phyloP scores from a whole-genome alignment of 2,888 invertebrate species.

The Noctua janthina region DNA sequence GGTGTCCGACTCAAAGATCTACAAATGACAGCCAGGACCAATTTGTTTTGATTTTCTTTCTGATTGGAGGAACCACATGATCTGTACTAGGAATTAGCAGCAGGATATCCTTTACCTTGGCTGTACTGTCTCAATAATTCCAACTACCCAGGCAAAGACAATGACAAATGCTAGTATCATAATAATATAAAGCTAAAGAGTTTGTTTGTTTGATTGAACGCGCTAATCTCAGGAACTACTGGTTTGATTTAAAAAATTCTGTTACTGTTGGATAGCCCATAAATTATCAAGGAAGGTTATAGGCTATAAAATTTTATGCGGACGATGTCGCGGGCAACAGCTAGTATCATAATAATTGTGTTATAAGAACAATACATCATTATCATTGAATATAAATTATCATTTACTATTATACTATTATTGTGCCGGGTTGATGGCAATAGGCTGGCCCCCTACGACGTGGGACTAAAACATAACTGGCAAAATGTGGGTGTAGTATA shows the following conservation, averaged over 20 bases:
- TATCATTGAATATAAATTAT: slow-evolving; percentile 14
- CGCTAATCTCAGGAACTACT: too few species aligned
- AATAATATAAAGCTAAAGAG: too few species aligned
- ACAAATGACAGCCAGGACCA: not conserved
- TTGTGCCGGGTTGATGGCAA: not conserved
- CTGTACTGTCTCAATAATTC: not conserved
- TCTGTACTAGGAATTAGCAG: not conserved
- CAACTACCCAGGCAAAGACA: not conserved
- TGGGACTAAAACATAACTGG: not conserved
- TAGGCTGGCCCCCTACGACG: not conserved
- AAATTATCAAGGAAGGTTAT: too few species aligned
- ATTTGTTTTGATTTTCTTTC: not conserved
- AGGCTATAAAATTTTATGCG: too few species aligned
- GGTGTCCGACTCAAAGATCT: not conserved
- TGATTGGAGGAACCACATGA: not conserved
- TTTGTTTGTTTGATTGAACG: too few species aligned
- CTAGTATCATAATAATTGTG: slow-evolving; percentile 8
- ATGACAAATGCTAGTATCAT: not conserved
- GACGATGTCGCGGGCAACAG: too few species aligned
- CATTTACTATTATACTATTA: not conserved
- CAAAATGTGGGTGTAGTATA: too few species aligned
- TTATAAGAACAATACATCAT: slow-evolving; percentile 33
- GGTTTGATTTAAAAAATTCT: too few species aligned
- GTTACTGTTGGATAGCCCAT: too few species aligned
- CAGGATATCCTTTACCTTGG: not conserved